Base-by-base conservation (phyloP, 2,797 vertebrate genomes). In the Anas acuta region DNA sequence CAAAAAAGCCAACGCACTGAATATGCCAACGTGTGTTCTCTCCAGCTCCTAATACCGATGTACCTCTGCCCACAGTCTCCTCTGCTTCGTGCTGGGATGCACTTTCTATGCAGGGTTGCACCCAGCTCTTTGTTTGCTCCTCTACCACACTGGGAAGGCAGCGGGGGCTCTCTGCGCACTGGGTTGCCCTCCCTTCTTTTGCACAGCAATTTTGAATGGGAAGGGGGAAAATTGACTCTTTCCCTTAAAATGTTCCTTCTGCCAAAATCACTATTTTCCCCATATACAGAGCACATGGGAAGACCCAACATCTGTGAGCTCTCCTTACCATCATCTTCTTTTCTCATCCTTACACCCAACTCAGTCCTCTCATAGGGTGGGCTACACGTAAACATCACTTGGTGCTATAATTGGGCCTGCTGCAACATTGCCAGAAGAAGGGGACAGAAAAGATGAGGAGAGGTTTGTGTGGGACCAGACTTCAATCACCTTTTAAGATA, bases 1-100 rank as follows among this genome's bases (percentile, higher is more conserved):
- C 93, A 95, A 92, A 91, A 76, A 76, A 95, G 74, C 75, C 75
- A 95, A 90, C 5, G 4, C 54, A 21, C 1, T 92, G 69, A 92
- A 95, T 94, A 90, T 43, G 71, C 86, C 72, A 95, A 71, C n/a
- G 13, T 72, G 64, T 51, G 62, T 60, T 92, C 75, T 65, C 86
- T 92, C 65, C 21, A 43, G 76, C 69, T 94, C 87, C 78, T 93
- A 85, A 86, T 76, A 72, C 79, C 58, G 12, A 69, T 16, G 75
- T 80, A 64, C 39, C 49, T 89, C 65, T 90, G 82, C 71, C 79
- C 82, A 95, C 83, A 81, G 64, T 35, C 78, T 86, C 87, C 84
- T 94, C 56, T 56, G 62, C 83, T 81, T 78, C 86, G 87, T 28
- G 35, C 39, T n/a, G 58, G 17, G 86, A 92, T 65, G n/a, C 3